Base-by-base conservation (phyloP, 37 sponge, comb jelly and placozoan genomes). In the Chondrilla cf. caribensis region DNA sequence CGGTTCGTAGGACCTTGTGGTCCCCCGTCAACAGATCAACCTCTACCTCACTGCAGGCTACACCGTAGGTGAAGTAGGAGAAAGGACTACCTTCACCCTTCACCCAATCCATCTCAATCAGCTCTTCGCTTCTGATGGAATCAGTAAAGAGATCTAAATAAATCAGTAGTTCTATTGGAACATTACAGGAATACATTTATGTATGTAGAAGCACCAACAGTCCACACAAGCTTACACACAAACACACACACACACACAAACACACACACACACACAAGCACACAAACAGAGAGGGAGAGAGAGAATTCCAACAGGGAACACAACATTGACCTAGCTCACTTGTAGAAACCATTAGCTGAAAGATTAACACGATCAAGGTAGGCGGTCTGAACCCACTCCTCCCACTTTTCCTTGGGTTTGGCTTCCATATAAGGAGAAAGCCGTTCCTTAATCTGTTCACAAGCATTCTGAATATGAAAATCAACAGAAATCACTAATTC, bases 1-100 rank as follows among this genome's bases (percentile, higher is more conserved):
- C 95, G n/a, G 82, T 89, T 2, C 85, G 57, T 15, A 90, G 64
- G 11, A 87, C 70, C 21, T 79, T 65, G 79, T 79, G 75, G 55
- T 87, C 86, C 72, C 94, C 94, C 39, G 95, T 94, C 60, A 94
- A 67, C 15, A 71, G 47, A 78, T 94, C 95, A 43, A 94, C 88
- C 79, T 94, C 95, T 26, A 91, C 92, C 54, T 91, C 87, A 68
- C 84, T 58, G 41, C 87, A 86, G 21, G 83, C 83, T 19, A 60
- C 87, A 25, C 95, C 95, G 70, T 89, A 94, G 8, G 87, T 70
- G 81, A 89, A 91, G 78, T 94, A 94, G 78, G 35, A 51, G 72
- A 71, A 91, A 0, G 82, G 41, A 2, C 38, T 64, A 0, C 95
- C 95, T 4, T 79, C 71, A 2, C 89, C 89, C 17, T 28, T 86